Conservation (phyloP, 2,888 invertebrate genomes). For the Patella depressa region DNA sequence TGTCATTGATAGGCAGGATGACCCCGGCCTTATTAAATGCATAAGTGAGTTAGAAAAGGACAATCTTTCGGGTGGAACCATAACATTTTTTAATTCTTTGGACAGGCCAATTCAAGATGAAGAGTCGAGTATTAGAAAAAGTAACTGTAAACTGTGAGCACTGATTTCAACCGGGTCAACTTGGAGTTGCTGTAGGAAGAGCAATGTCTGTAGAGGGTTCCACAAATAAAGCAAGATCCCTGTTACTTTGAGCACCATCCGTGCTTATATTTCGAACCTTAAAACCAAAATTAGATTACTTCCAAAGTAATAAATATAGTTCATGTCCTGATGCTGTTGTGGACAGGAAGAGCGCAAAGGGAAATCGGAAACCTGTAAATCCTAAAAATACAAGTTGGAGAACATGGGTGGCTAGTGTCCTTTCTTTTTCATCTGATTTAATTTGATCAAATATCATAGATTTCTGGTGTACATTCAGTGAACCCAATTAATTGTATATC, state of each 20-base stretch:
- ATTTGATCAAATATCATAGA: slow-evolving; percentile 27
- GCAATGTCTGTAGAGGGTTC: not conserved
- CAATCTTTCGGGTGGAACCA: no score
- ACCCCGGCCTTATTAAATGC: no score
- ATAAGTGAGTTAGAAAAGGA: no score
- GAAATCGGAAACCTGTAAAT: slow-evolving; percentile 39
- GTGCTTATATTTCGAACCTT: no score
- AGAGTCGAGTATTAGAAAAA: not conserved
- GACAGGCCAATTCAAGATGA: no score
- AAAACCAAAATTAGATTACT: no score
- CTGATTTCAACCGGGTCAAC: slow-evolving; percentile 14
- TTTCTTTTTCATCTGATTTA: slow-evolving; percentile 14
- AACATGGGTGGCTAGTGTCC: slow-evolving; percentile 33
- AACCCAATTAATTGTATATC: slow-evolving; percentile 37
- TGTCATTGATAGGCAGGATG: no score
- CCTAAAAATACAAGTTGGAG: slow-evolving; percentile 35
- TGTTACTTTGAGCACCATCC: no score
- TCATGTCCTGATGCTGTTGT: not conserved
- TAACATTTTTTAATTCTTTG: no score
- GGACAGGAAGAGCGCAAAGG: not conserved
- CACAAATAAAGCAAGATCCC: no score
- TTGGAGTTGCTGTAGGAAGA: slow-evolving; percentile 22
- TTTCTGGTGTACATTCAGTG: slow-evolving; percentile 32
- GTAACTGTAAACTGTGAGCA: slow-evolving; percentile 19
- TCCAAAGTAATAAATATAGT: not conserved